These are phyloP conservation scores for Iphiclides podalirius DNA, from an alignment of 2,888 invertebrate genomes.

Conservation along the genomic window DNA sequence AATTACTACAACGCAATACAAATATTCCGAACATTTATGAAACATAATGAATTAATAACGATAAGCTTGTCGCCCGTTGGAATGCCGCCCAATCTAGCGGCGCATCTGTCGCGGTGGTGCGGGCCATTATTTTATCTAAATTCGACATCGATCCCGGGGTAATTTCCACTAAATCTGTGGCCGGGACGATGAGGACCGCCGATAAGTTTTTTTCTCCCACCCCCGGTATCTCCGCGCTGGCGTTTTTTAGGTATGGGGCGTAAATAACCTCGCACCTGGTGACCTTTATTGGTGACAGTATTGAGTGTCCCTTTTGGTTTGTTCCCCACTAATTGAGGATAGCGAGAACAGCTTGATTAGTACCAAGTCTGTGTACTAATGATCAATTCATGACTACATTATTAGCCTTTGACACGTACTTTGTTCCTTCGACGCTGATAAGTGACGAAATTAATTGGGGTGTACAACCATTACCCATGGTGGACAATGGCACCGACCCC, in stretches of 20 bases:
- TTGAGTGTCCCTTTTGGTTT: neutral
- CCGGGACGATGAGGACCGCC: slow-evolving; percentile 1
- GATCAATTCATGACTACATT: too few species aligned
- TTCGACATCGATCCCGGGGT: slow-evolving; percentile 16
- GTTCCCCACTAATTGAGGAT: too few species aligned
- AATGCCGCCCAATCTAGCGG: neutral
- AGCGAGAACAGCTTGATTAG: too few species aligned
- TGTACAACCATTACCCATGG: too few species aligned
- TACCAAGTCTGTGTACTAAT: too few species aligned
- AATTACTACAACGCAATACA: neutral
- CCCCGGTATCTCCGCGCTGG: neutral
- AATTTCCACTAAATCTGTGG: slow-evolving; percentile 14
- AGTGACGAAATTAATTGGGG: too few species aligned
- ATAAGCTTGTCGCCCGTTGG: neutral
- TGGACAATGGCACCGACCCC: too few species aligned
- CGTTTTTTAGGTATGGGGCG: neutral
- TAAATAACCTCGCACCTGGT: slow-evolving; percentile 14
- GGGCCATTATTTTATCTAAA: slow-evolving; percentile 13
- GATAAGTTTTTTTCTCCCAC: slow-evolving; percentile 13
- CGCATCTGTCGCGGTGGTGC: slow-evolving; percentile 11
- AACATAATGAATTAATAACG: neutral
- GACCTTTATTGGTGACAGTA: neutral
- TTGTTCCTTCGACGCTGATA: too few species aligned
- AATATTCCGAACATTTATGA: neutral
- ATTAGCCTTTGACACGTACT: too few species aligned